Evolutionary conservation across 2,888 invertebrate genomes (phyloP), one percentile per base, ranked within the genome.

Genomic region (Archips xylosteana): DNA sequence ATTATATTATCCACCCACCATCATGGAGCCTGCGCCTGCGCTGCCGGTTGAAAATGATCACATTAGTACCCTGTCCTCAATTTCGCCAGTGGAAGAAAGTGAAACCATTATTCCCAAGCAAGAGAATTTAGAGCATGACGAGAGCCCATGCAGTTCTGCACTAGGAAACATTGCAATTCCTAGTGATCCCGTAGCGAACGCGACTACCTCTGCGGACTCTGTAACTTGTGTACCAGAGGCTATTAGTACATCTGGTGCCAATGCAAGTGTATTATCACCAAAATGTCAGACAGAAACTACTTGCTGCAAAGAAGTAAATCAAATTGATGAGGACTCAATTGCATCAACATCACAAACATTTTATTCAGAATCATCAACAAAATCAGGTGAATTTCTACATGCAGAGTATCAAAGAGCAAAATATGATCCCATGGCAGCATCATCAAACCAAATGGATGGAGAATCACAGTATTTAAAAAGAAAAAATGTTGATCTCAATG

Each of bases 401-500:
- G 0, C 45, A 23, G 36, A 32, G 23, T 57, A 57, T 9, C 36
- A 23, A 3, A 47, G 8, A 64, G 23, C 57, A 13, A 45, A 64
- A 36, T 39, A 9, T 49, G 23, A 42, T 15, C 1, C 54, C 0
- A 62, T 32, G 32, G 39, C 67, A 32, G 54, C 62, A 12, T 54
- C n/a, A 34, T 51, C 64, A 0, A n/a, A 23, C 23, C 9, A 45
- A 0, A 36, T 54, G 32, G 45, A 36, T 47, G 47, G n/a, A 4
- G 45, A 64, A 5, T 1, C 15, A 10, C 59, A 64, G n/a, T 13
- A 9, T 15, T 4, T 36, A 6, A 79, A 77, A 76, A 61, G 75
- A 34, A 75, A 73, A n/a, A 79, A 78, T 36, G 77, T 86, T 0
- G 71, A 82, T 12, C 74, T 91, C 1, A 89, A 81, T 75, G 80